These are phyloP conservation scores for Sinodicranocentrus sp. DNA, from an alignment of 2,888 invertebrate species.

Conservation along the genomic window DNA sequence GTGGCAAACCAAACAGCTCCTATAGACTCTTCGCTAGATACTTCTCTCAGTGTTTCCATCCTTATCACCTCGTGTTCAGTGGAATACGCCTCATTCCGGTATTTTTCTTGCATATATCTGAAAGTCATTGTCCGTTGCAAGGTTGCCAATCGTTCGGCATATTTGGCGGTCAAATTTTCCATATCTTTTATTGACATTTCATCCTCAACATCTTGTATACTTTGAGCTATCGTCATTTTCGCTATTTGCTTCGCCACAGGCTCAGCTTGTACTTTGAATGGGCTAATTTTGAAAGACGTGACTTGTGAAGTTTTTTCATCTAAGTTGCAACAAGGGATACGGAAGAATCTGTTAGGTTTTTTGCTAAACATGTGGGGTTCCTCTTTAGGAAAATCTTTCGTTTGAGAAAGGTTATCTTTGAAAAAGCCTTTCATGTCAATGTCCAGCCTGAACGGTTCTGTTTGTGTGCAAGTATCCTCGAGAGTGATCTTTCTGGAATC, in stretches of 20 bases:
- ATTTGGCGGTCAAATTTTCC: not conserved
- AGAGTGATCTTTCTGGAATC: not conserved
- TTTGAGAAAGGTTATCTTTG: slow-evolving; percentile 15
- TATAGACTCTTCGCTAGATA: not conserved
- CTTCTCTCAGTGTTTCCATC: slow-evolving; percentile 6
- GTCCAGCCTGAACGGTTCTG: slow-evolving; percentile 42
- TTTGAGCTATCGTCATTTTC: slow-evolving; percentile 6
- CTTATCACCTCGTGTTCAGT: not conserved
- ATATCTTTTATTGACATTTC: slow-evolving; percentile 9
- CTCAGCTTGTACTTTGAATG: not conserved
- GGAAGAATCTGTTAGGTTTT: too few relatives aligned
- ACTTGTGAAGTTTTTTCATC: slow-evolving; percentile 13
- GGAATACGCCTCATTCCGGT: not conserved
- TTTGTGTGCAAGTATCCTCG: slow-evolving; percentile 26
- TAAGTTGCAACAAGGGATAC: not conserved
- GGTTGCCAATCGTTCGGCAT: slow-evolving; percentile 5
- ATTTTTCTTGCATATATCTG: slow-evolving; percentile 38
- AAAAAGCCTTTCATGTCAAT: slow-evolving; percentile 24
- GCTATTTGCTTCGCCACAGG: not conserved
- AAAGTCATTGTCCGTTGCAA: slow-evolving; percentile 33
- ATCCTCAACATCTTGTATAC: slow-evolving; percentile 21
- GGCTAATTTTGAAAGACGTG: not conserved
- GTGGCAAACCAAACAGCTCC: slow-evolving; percentile 4
- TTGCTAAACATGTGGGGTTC: slow-evolving; percentile 7
- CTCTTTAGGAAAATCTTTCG: not conserved